Evolutionary conservation across 2,797 vertebrate genomes (phyloP), one percentile per base, ranked within the genome.

Genomic region (Ceryle rudis): DNA sequence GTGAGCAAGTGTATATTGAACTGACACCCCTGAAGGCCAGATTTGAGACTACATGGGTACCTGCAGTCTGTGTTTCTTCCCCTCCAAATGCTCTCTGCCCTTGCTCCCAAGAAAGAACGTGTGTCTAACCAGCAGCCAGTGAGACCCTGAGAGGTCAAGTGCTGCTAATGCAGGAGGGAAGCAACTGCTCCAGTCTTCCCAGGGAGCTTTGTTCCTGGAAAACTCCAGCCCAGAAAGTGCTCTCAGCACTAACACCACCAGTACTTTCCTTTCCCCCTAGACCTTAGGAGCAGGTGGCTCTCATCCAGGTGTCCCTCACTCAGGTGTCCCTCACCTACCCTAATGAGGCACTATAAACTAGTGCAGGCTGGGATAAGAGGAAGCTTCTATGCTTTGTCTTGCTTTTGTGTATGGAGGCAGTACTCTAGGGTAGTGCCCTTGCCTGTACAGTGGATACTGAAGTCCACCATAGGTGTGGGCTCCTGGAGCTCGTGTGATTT

Each of bases 331-430:
- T 86, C 1, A 0, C 8, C 21, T 73, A n/a, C 1, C 2, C 16
- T 51, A 70, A 66, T 10, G 37, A 80, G 54, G 5, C 33, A 25
- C 23, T 85, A 61, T 52, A 70, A 80, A 72, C 57, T 14, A 29
- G 4, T 5, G 35, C 35, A 74, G 49, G 21, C 1, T 11, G 29
- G 1, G 2, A 0, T 0, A 0, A 0, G 0, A 4, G 1, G 1
- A 6, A 3, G 2, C 2, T 6, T 33, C 3, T 52, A 5, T 60
- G 11, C 2, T 0, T 33, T 41, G 7, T 1, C 5, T 5, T 33
- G 10, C 0, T 47, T 9, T 2, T 52, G 8, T 10, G 21, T 0
- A 0, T 4, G 5, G 29, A 31, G 28, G 0, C 0, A 17, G 18
- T 4, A 0, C 1, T 22, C 2, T 3, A 5, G 11, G 7, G 10